These are phyloP conservation scores for Saccopteryx leptura DNA, from an alignment of 2,113 vertebrate species.

Conservation along the genomic window DNA sequence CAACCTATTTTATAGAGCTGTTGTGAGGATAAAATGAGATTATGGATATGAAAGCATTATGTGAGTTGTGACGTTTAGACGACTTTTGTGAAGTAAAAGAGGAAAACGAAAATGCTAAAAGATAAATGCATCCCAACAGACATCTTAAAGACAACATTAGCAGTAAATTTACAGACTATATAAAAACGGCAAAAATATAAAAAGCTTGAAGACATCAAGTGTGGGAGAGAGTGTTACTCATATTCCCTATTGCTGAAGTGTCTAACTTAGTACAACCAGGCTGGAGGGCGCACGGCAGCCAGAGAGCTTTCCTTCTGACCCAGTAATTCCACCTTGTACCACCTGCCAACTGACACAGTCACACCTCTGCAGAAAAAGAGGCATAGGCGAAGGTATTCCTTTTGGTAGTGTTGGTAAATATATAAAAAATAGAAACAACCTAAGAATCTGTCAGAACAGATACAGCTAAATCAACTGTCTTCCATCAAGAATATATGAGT, in stretches of 20 bases:
- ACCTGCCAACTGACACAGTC: neutral
- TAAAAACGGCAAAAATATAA: neutral
- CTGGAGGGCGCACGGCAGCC: too few species aligned
- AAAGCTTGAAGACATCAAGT: neutral
- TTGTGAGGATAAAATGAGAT: conserved; percentile 48
- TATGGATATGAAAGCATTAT: conserved; percentile 36
- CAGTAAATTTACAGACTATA: neutral
- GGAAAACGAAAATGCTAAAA: conserved; percentile 42
- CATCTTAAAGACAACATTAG: neutral
- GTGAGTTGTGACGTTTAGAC: conserved; percentile 23
- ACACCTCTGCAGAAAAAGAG: neutral
- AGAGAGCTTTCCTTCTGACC: neutral
- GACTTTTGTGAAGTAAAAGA: conserved; percentile 14
- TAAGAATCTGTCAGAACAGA: neutral
- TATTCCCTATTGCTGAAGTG: neutral
- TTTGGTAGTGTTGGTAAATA: neutral
- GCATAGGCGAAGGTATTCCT: neutral
- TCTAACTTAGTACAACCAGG: neutral
- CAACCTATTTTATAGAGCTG: conserved; percentile 9
- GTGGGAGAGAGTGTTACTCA: neutral
- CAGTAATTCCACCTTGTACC: neutral
- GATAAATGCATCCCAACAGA: conserved; percentile 18
- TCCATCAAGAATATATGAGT: neutral
- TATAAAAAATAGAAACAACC: neutral
- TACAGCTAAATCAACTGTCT: neutral